Evolutionary conservation across 2,797 vertebrate genomes (phyloP), one percentile per base, ranked within the genome.

Genomic region (Furcifer pardalis): DNA sequence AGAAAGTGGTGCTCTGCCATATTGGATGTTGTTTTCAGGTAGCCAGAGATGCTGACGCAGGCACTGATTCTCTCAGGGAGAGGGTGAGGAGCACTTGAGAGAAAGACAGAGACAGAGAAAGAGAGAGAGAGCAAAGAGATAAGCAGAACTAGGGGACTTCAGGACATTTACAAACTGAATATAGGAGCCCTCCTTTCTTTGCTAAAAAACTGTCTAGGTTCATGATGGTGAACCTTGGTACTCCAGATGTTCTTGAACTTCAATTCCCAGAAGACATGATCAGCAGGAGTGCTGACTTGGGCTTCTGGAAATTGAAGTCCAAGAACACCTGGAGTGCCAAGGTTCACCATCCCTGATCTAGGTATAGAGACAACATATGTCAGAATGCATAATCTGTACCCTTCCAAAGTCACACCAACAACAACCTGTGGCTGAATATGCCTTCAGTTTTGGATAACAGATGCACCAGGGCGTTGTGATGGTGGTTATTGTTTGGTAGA

Each of bases 81-180:
- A 93, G 92, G 90, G 84, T 93, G 92, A 85, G 90, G 88, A 90
- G 85, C 94, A 92, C 91, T 94, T 94, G 83, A 94, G 93, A 94
- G 89, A 94, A 88, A 93, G 90, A 93, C 86, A 93, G 83, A 92
- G 72, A 94, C 82, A 94, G 83, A 93, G 91, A 94, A 85, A 94
- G 90, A 93, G 87, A 93, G 83, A 92, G 74, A 94, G 83, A 94
- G 83, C 91, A 92, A 89, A 92, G 90, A 88, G 93, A 92, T 91
- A 92, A 90, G 80, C 91, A 89, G 82, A 91, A 87, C 87, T 90
- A 79, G 87, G 90, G 87, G 88, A 73, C 65, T 84, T 69, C 81
- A 90, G 85, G 30, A 92, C 4, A 86, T 85, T 86, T 0, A 87
- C 88, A 92, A 85, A 77, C 86, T 91, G 81, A 87, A 90, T 85